phyloP scores from a whole-genome alignment of 2,888 invertebrate species.

The Oscheius onirici region DNA sequence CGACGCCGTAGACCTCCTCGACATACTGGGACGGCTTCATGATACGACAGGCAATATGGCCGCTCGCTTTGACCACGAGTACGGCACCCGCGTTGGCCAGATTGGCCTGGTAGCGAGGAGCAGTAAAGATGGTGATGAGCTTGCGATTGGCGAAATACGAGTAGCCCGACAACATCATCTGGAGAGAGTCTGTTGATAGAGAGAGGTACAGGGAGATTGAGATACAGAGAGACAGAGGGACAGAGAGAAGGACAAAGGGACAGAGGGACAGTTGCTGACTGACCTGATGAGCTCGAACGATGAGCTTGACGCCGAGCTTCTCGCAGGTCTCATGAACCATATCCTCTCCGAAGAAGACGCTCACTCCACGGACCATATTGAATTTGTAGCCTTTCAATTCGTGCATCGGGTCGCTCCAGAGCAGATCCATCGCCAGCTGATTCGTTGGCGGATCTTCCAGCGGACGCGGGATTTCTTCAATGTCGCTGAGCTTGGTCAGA shows the following conservation, averaged over 20 bases:
- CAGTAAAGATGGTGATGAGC: slow-evolving; percentile 7
- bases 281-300: background rate
- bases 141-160: slow-evolving; percentile 4
- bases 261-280: too few relatives aligned
- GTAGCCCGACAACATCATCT: background rate
- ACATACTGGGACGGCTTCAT: background rate
- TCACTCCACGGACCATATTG: background rate
- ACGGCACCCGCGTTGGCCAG: slow-evolving; percentile 14
- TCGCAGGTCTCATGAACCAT: background rate
- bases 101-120: background rate
- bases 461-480: background rate
- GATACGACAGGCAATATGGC: background rate
- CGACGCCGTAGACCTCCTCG: background rate
- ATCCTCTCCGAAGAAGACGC: background rate
- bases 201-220: too few relatives aligned
- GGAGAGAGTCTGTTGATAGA: too few relatives aligned
- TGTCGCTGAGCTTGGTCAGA: background rate
- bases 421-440: background rate
- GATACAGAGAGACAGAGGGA: too few relatives aligned
- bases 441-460: background rate
- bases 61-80: background rate
- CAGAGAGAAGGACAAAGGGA: too few relatives aligned
- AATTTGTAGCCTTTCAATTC: background rate
- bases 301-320: background rate
- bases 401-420: background rate